Conservation (phyloP, 2,797 vertebrate species). For the Chanos chanos region DNA sequence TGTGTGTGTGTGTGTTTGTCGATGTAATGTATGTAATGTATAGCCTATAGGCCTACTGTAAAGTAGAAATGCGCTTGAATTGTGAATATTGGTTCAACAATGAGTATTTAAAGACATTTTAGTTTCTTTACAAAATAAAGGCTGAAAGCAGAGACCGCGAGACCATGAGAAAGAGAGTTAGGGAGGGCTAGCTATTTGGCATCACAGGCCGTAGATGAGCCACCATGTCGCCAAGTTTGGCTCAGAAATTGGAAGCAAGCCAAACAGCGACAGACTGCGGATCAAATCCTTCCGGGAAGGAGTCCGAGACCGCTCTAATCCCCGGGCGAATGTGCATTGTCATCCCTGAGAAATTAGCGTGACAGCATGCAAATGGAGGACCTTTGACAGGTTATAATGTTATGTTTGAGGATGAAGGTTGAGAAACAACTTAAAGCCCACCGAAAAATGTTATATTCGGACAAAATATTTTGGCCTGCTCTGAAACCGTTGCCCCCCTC, state of each 20-base stretch:
- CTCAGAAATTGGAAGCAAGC: constrained; percentile 26
- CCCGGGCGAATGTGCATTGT: constrained; percentile 30
- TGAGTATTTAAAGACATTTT: too few relatives aligned
- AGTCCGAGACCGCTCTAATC: constrained; percentile 16
- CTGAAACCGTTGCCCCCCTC: too few relatives aligned
- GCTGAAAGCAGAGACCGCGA: too few relatives aligned
- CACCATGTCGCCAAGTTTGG: constrained; percentile 14
- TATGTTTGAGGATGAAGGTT: neutral
- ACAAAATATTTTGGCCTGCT: neutral
- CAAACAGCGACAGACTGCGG: constrained; percentile 47
- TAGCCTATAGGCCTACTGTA: too few relatives aligned
- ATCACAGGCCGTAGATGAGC: constrained; percentile 2
- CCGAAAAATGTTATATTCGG: neutral
- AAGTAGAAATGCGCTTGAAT: too few relatives aligned
- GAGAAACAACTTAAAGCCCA: neutral
- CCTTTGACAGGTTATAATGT: neutral
- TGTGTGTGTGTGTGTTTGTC: too few relatives aligned
- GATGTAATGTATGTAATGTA: too few relatives aligned
- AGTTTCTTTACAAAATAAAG: too few relatives aligned
- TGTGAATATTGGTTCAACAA: too few relatives aligned
- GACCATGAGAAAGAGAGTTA: neutral
- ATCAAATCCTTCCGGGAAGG: constrained; percentile 22
- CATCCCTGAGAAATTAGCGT: constrained; percentile 17
- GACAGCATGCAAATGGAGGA: constrained; percentile 4
- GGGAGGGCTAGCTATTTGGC: too few relatives aligned